phyloP scores from a whole-genome alignment of 2,113 vertebrate genomes.

The Xenopus borealis region DNA sequence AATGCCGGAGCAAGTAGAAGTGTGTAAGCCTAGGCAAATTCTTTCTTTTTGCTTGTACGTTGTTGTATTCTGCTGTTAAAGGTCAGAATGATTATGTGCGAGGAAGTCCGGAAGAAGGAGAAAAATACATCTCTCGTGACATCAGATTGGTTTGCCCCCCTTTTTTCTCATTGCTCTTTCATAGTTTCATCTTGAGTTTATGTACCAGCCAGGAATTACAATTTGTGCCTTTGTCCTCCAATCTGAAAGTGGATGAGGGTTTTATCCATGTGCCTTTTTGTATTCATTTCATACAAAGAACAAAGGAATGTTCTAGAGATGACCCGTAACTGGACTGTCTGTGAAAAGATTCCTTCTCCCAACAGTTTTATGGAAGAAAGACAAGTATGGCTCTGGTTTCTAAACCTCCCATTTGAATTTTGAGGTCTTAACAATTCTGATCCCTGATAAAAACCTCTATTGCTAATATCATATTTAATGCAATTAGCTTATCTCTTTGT shows the following conservation, averaged over 20 bases:
- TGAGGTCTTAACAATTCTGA: slow-evolving; percentile 10
- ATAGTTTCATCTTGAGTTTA: slow-evolving; percentile 13
- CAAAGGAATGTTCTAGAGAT: slow-evolving; percentile 40
- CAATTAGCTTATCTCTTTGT: slow-evolving; percentile 42
- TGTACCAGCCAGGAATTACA: slow-evolving; percentile 31
- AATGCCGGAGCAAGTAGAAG: too few species aligned
- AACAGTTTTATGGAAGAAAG: slow-evolving; percentile 31
- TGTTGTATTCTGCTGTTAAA: too few species aligned
- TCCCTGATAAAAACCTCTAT: background rate
- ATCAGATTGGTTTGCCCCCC: slow-evolving; percentile 9
- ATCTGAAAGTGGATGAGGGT: slow-evolving; percentile 28
- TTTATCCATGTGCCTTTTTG: slow-evolving; percentile 36
- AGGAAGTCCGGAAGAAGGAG: background rate
- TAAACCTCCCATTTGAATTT: slow-evolving; percentile 14
- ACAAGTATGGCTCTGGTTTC: slow-evolving; percentile 34
- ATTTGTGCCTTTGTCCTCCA: slow-evolving; percentile 36
- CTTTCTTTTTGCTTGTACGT: too few species aligned
- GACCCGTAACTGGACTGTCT: slow-evolving; percentile 29
- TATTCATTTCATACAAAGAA: slow-evolving; percentile 40
- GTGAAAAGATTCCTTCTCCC: slow-evolving; percentile 12
- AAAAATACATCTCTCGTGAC: slow-evolving; percentile 26
- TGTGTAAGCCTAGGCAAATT: too few species aligned
- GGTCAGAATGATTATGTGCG: background rate
- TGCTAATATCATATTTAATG: slow-evolving; percentile 26
- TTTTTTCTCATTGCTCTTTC: slow-evolving; percentile 5